Base-by-base conservation (phyloP, 2,888 invertebrate species). In the Ennomos erosarius region DNA sequence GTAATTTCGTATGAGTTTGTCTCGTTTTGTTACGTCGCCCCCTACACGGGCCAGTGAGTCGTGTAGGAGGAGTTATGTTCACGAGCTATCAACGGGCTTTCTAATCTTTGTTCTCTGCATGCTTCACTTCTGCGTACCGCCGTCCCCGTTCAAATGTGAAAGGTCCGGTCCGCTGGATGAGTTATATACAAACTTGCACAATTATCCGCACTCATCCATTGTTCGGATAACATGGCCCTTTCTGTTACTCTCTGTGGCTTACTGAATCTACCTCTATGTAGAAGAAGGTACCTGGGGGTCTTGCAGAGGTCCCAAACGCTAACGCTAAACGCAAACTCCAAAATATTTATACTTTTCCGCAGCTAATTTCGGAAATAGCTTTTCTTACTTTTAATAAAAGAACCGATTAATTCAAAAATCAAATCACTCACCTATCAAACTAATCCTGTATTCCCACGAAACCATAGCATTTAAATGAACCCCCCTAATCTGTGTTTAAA, bases 121-220 rank as follows among this genome's bases (percentile, higher is more conserved):
- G 47, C 9, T 38, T 42, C 42, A 9, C 0, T 53, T 1, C 8
- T 8, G 64, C 66, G 75, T 69, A 47, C 54, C n/a, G 8, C 64
- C 59, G 13, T 71, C 73, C 74, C 3, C 35, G 57, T 39, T 46
- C 45, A 47, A 38, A 37, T 47, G 55, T 50, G 34, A 49, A 44
- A 46, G 55, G 51, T 51, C 62, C 62, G 48, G 61, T 59, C 61
- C 62, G 66, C 54, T 58, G 67, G 10, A 67, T 81, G 79, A 79
- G 69, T 76, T 76, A 81, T 74, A 73, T 73, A 68, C 70, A 69
- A 80, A 81, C 76, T 81, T 80, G 71, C 73, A 74, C 80, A 75
- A 76, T 80, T 75, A 75, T 67, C 67, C 62, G 74, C 77, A 75
- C 69, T 65, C 69, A 62, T 40, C 64, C 55, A 57, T 69, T 69